phyloP scores from a whole-genome alignment of 2,888 invertebrate species.

The Ophion ellenae region DNA sequence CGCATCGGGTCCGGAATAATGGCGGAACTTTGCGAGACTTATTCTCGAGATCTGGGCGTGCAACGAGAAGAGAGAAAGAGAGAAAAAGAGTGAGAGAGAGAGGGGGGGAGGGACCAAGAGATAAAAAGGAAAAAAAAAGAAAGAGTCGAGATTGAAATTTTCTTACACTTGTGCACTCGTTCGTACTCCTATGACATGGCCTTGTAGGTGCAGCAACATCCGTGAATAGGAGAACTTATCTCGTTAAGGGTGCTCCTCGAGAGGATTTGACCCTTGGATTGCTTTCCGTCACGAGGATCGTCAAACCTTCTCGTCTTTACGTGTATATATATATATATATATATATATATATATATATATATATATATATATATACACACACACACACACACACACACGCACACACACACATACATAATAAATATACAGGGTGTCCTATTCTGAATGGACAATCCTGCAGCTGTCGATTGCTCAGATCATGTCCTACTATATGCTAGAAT shows the following conservation, averaged over 20 bases:
- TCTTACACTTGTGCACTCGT: constrained; percentile 5
- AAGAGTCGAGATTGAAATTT: constrained; percentile 6
- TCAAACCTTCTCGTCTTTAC: constrained; percentile 2
- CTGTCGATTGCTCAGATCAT: too few relatives aligned
- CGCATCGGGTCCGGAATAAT: constrained; percentile 10
- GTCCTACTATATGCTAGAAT: too few relatives aligned
- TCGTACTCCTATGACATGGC: constrained; percentile 20
- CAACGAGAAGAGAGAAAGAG: constrained; percentile 5
- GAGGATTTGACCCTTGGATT: constrained; percentile 48
- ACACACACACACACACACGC: too few relatives aligned
- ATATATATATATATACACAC: too few relatives aligned
- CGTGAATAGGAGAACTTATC: constrained; percentile 63
- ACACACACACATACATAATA: too few relatives aligned
- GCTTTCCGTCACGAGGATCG: constrained; percentile 5
- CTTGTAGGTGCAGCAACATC: constrained; percentile 23
- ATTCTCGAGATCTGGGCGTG: constrained; percentile 2
- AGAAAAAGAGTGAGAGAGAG: not conserved
- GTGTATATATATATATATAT: not conserved
- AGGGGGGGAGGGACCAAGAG: not conserved
- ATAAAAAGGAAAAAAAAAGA: not conserved
- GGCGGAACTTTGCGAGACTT: constrained; percentile 9
- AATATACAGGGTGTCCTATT: too few relatives aligned
- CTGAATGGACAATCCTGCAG: too few relatives aligned
- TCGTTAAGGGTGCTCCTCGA: constrained; percentile 61
- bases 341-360: too few relatives aligned